Base-by-base conservation (phyloP, 2,113 vertebrate genomes). In the Pipra filicauda region DNA sequence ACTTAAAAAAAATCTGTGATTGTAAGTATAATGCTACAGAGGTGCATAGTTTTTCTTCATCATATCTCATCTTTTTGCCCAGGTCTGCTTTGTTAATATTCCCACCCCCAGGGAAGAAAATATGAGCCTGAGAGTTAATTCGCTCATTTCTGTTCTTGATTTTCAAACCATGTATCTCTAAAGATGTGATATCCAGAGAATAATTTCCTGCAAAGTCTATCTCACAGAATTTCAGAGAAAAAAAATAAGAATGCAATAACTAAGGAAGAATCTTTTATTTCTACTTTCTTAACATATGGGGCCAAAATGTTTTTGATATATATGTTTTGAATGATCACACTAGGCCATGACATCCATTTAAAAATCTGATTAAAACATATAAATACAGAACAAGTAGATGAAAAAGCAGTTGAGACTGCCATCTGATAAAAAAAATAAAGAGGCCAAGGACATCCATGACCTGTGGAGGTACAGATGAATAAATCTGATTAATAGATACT, bases 381-480 rank as follows among this genome's bases (percentile, higher is more conserved):
- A 72, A 95, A 95, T 91, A 93, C 58, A 89, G 74, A 97, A 86
- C 31, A 97, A 78, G 73, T 91, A 89, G 91, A 91, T 9, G 2
- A 85, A 94, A 96, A 97, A 95, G 57, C 82, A 95, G 75, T 96
- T 90, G 82, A 78, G 96, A 78, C 65, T 92, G 71, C 79, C 91
- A 94, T 96, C 91, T 96, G 95, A 90, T 93, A 96, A 89, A 87
- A 81, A 96, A 95, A 86, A 51, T 23, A 91, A 61, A 74, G 61
- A 96, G 94, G 84, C 89, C 87, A 97, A 92, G 90, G 92, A 91
- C 78, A 95, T 94, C 73, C 81, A 93, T 76, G 90, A 88, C 92
- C 82, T 89, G 9, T 76, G 93, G 87, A 98, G 91, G 95, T 79
- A 44, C 75, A 94, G 88, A 94, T 69, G 55, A 93, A 79, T 41